These are phyloP conservation scores for Crambe crambe DNA, from an alignment of 37 sponge, comb jelly and placozoan genomes.

Conservation along the genomic window DNA sequence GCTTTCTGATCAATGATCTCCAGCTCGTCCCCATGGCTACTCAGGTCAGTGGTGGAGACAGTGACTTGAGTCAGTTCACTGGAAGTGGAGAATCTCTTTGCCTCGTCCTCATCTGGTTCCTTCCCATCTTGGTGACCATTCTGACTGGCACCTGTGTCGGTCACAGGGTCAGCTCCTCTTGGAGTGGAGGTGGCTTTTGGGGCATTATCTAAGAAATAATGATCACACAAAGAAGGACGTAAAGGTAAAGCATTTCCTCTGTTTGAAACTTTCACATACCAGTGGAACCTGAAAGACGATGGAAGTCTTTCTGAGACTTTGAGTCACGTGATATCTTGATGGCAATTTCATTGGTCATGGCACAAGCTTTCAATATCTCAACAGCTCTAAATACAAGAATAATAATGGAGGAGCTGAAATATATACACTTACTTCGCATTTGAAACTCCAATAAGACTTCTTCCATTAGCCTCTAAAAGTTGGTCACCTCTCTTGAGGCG, in stretches of 20 bases:
- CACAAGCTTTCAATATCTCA: conserved; percentile 54
- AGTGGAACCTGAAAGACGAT: conserved; percentile 21
- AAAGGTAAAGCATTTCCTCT: neutral
- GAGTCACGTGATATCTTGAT: conserved; percentile 52
- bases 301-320: conserved; percentile 34
- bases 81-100: conserved; percentile 7
- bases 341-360: conserved; percentile 32
- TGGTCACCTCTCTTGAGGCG: conserved; percentile 68
- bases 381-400: conserved; percentile 37
- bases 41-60: conserved; percentile 41
- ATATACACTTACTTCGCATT: conserved; percentile 37
- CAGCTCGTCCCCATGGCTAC: conserved; percentile 23
- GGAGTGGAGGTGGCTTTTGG: conserved; percentile 20
- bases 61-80: conserved; percentile 23
- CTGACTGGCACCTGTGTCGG: neutral
- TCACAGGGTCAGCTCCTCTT: neutral
- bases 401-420: neutral
- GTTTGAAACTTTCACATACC: neutral
- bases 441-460: conserved; percentile 58
- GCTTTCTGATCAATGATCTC: neutral
- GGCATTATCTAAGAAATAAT: neutral
- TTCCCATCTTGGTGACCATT: neutral
- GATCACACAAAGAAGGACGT: neutral
- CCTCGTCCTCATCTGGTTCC: neutral
- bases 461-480: conserved; percentile 67